phyloP scores from a whole-genome alignment of 1,140 invertebrate species.

The Odontomachus brunneus region DNA sequence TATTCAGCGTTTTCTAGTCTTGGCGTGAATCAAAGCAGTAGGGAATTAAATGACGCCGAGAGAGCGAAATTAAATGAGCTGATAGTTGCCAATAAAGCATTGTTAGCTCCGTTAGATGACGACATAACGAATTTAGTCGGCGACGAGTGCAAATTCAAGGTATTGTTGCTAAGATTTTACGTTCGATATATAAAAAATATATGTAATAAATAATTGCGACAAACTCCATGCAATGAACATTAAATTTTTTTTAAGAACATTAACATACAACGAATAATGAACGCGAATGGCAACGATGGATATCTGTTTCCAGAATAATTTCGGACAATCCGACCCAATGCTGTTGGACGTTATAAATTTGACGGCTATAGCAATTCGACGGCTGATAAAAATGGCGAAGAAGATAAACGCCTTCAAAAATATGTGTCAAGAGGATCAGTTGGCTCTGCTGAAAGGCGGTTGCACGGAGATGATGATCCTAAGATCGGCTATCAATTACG shows the following conservation, averaged over 20 bases:
- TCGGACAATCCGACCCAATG: conserved; percentile 89
- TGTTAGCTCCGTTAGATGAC: conserved; percentile 92
- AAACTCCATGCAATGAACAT: background rate
- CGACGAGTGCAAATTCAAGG: conserved; percentile 88
- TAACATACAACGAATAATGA: background rate
- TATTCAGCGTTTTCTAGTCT: conserved; percentile 90
- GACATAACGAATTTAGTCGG: conserved; percentile 89
- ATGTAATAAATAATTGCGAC: no score
- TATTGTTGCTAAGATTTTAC: conserved; percentile 69
- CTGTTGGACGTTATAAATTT: conserved; percentile 94
- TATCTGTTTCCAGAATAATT: conserved; percentile 75
- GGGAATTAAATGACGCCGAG: conserved; percentile 93
- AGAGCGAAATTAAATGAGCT: conserved; percentile 93
- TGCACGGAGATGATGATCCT: conserved; percentile 97
- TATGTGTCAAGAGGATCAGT: conserved; percentile 96
- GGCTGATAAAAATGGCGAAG: conserved; percentile 96
- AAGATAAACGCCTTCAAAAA: conserved; percentile 95
- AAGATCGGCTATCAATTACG: conserved; percentile 94
- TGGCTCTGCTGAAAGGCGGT: conserved; percentile 94
- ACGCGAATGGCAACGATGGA: background rate
- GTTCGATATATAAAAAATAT: no score
- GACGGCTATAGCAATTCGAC: conserved; percentile 94
- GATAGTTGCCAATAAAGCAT: conserved; percentile 92
- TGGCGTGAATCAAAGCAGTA: conserved; percentile 87
- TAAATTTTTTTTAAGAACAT: no score